Conservation (phyloP, 1,140 invertebrate genomes). For the Drosophila novamexicana region DNA sequence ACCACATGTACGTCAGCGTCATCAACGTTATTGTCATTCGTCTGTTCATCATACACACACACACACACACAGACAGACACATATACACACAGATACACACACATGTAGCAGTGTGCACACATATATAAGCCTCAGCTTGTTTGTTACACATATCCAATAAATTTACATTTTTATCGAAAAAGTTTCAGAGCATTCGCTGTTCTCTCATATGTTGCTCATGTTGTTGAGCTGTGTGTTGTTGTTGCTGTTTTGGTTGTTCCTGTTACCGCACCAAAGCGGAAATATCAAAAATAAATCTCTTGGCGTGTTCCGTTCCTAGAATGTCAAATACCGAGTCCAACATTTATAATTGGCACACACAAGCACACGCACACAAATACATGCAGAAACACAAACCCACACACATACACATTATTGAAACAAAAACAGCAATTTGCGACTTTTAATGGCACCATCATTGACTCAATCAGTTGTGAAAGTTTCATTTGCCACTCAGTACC, state of each 20-base stretch:
- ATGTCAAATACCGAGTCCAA: slow-evolving; percentile 69
- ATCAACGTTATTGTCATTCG: slow-evolving; percentile 72
- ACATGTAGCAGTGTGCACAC: background rate
- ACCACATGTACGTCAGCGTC: slow-evolving; percentile 26
- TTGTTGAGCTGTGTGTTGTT: slow-evolving; percentile 27
- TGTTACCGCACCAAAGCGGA: slow-evolving; percentile 71
- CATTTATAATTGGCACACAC: slow-evolving; percentile 71
- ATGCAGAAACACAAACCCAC: slow-evolving; percentile 1
- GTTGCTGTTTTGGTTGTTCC: slow-evolving; percentile 28
- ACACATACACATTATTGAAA: slow-evolving; percentile 53
- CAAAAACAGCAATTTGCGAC: slow-evolving; percentile 81
- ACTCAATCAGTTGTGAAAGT: slow-evolving; percentile 76
- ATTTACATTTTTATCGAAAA: slow-evolving; percentile 83
- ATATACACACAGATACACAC: background rate
- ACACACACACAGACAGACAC: slow-evolving; percentile 2
- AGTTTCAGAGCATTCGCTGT: slow-evolving; percentile 57
- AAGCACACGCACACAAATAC: slow-evolving; percentile 16
- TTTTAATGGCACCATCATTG: slow-evolving; percentile 82
- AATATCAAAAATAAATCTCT: slow-evolving; percentile 83
- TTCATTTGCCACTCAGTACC: slow-evolving; percentile 60
- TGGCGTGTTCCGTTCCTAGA: slow-evolving; percentile 75
- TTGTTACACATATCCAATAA: slow-evolving; percentile 80
- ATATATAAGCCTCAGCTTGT: slow-evolving; percentile 52
- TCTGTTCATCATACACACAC: slow-evolving; percentile 43
- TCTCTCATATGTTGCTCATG: slow-evolving; percentile 34